These are phyloP conservation scores for Syrrhaptes paradoxus DNA, from an alignment of 2,113 vertebrate genomes.

Conservation along the genomic window DNA sequence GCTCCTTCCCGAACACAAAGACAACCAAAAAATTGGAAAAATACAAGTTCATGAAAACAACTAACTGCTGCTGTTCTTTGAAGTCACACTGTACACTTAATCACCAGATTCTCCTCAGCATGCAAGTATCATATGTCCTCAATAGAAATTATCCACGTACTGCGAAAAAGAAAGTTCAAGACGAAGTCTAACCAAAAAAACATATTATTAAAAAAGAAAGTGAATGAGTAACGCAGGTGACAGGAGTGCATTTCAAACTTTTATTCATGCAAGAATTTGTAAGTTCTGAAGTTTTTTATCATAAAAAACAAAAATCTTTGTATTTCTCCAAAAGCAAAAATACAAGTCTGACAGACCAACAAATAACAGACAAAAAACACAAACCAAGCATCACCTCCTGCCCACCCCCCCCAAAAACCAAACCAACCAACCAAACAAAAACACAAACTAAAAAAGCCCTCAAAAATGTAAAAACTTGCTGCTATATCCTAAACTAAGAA, in stretches of 20 bases:
- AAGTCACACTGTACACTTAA: background rate
- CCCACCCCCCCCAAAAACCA: fast-evolving
- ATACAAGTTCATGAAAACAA: background rate
- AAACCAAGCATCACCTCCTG: fast-evolving
- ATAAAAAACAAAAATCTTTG: background rate
- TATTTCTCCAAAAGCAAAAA: background rate
- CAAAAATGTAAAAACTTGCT: background rate
- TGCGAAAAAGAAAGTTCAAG: background rate
- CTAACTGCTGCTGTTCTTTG: background rate
- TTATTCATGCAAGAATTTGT: background rate
- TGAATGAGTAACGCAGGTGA: background rate
- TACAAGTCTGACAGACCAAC: background rate
- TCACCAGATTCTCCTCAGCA: background rate
- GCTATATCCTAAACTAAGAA: background rate
- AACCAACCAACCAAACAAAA: no score
- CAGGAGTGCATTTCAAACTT: background rate
- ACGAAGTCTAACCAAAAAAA: background rate
- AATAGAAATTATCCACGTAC: fast-evolving
- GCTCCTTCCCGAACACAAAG: background rate
- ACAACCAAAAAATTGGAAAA: background rate
- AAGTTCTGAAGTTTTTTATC: background rate
- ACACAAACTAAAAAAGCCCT: background rate
- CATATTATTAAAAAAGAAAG: background rate
- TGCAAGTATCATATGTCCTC: background rate
- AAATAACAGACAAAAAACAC: background rate